Percentiles rank a stretch among this genome's conserved stretches.
These are phyloP conservation scores for Myotis vivesi DNA, from an alignment of 2,797 vertebrate genomes.

Conservation along the genomic window DNA sequence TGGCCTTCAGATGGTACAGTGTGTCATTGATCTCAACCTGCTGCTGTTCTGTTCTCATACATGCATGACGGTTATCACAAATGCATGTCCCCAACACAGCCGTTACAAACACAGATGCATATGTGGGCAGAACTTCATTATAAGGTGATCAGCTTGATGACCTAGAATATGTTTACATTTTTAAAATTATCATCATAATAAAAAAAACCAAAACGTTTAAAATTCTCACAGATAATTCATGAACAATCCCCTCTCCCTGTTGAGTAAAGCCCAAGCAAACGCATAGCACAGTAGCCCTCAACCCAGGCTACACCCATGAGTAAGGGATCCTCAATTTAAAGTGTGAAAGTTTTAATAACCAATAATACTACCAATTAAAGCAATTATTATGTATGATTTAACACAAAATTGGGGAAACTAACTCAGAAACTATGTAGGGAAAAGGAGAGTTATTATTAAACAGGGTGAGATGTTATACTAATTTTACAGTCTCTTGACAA, in stretches of 20 bases:
- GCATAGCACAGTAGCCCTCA: neutral
- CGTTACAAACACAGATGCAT: neutral
- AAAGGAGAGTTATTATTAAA: constrained; percentile 18
- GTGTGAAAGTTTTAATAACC: neutral
- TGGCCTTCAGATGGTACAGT: neutral
- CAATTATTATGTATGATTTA: neutral
- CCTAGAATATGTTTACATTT: neutral
- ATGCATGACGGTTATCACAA: neutral
- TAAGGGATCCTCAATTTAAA: neutral
- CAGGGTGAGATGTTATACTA: neutral
- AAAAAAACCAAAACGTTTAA: neutral
- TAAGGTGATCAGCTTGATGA: neutral
- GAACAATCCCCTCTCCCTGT: neutral
- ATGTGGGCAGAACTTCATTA: neutral
- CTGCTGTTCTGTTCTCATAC: neutral
- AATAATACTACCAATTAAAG: neutral
- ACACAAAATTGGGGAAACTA: neutral
- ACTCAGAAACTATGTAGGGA: constrained; percentile 7
- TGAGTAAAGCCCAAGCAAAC: neutral
- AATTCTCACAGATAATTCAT: neutral
- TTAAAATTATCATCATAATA: neutral
- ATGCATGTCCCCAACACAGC: neutral
- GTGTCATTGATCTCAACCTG: neutral
- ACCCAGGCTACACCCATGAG: neutral
- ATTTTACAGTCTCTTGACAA: constrained; percentile 1